phyloP scores from a whole-genome alignment of 2,888 invertebrate genomes.

The Noctua janthina region DNA sequence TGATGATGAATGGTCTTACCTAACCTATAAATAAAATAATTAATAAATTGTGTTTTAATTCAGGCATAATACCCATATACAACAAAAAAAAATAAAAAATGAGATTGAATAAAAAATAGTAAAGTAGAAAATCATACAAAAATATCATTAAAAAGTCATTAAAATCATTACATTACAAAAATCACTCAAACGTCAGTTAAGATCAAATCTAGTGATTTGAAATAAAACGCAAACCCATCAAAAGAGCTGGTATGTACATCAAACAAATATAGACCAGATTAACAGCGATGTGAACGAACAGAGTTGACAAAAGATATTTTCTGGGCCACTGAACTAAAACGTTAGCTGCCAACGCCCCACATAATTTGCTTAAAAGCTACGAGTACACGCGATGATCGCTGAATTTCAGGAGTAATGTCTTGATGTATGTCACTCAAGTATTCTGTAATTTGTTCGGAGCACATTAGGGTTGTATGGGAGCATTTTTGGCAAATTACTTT shows the following conservation, averaged over 20 bases:
- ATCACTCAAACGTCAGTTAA: too few relatives aligned
- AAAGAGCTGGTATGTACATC: background rate
- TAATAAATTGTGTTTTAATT: too few relatives aligned
- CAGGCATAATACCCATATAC: too few relatives aligned
- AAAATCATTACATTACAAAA: too few relatives aligned
- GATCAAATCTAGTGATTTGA: background rate
- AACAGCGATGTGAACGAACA: slow-evolving; percentile 25
- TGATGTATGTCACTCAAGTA: slow-evolving; percentile 50
- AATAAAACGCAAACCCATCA: background rate
- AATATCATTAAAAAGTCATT: too few relatives aligned
- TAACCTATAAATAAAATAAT: too few relatives aligned
- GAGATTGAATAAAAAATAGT: too few relatives aligned
- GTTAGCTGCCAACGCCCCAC: slow-evolving; percentile 41
- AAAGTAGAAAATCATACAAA: too few relatives aligned
- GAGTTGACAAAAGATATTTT: slow-evolving; percentile 55
- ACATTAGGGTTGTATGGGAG: slow-evolving; percentile 24
- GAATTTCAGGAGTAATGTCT: slow-evolving; percentile 57
- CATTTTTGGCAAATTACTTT: slow-evolving; percentile 52
- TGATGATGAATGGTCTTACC: too few relatives aligned
- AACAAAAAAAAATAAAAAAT: too few relatives aligned
- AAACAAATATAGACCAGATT: slow-evolving; percentile 5
- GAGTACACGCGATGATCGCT: slow-evolving; percentile 50
- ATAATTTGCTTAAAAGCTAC: slow-evolving; percentile 65
- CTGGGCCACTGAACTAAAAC: slow-evolving; percentile 60
- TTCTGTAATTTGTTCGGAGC: slow-evolving; percentile 47